phyloP scores from a whole-genome alignment of 2,888 invertebrate genomes.

The Pteria penguin region DNA sequence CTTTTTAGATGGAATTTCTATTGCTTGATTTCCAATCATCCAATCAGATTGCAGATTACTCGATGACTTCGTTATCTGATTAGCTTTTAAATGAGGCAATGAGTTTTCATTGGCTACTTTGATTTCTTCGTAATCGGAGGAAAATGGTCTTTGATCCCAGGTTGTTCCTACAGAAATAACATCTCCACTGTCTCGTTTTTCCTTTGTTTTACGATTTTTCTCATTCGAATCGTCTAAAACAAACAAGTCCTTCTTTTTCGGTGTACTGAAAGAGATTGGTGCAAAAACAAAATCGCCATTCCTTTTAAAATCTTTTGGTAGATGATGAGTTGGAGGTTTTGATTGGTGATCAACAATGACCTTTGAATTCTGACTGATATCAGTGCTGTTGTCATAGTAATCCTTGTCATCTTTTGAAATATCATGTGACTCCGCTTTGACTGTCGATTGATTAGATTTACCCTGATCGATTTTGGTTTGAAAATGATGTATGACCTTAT shows the following conservation, averaged over 20 bases:
- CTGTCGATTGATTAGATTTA: background rate
- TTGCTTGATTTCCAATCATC: background rate
- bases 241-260: background rate
- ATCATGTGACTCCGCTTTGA: background rate
- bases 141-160: conserved; percentile 2
- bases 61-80: background rate
- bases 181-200: background rate
- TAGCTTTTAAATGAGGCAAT: background rate
- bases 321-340: background rate
- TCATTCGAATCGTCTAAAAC: too few species aligned
- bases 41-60: background rate
- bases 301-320: background rate
- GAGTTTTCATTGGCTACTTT: background rate
- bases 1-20: background rate
- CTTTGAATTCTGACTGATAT: background rate
- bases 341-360: background rate
- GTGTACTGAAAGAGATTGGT: conserved; percentile 1
- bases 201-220: background rate
- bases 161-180: background rate
- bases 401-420: background rate
- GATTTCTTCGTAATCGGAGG: conserved; percentile 8
- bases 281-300: background rate
- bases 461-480: background rate
- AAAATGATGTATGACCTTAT: background rate
- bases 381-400: background rate